Percentiles rank a stretch among this genome's conserved stretches.
Evolutionary conservation across 37 sponge, comb jelly and placozoan species (phyloP).

Genomic region (Agelas oroides): DNA sequence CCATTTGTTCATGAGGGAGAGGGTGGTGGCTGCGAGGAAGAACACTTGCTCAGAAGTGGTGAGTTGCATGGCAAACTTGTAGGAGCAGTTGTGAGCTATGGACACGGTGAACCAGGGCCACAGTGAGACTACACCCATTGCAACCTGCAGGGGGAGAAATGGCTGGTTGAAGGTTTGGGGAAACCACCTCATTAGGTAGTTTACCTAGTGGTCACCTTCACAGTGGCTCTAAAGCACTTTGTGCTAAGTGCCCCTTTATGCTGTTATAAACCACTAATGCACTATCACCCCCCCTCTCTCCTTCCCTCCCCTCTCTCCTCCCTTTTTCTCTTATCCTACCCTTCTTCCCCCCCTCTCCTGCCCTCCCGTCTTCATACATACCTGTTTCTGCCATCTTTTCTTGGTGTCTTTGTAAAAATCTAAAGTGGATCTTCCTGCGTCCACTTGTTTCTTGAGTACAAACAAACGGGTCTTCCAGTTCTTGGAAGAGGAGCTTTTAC

Average conservation of each 20-base stretch:
- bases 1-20: constrained; percentile 69
- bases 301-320: not conserved
- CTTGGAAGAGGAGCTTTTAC: constrained; percentile 42
- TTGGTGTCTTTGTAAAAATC: constrained; percentile 77
- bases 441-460: constrained; percentile 48
- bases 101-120: constrained; percentile 40
- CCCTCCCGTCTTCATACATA: not conserved
- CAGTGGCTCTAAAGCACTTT: no score
- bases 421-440: constrained; percentile 35
- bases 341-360: not conserved
- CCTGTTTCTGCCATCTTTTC: constrained; percentile 78
- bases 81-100: constrained; percentile 64
- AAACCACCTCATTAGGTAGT: no score
- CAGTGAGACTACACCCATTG: not conserved
- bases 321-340: not conserved
- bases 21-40: constrained; percentile 41
- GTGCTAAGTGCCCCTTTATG: no score
- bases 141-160: no score
- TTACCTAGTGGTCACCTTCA: no score
- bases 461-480: constrained; percentile 70
- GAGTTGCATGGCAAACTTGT: constrained; percentile 55
- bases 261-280: not conserved
- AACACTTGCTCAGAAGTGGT: not conserved
- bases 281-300: not conserved
- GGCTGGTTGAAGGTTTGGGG: no score